These are phyloP conservation scores for Lycia hirtaria DNA, from an alignment of 2,888 invertebrate species.

Conservation along the genomic window DNA sequence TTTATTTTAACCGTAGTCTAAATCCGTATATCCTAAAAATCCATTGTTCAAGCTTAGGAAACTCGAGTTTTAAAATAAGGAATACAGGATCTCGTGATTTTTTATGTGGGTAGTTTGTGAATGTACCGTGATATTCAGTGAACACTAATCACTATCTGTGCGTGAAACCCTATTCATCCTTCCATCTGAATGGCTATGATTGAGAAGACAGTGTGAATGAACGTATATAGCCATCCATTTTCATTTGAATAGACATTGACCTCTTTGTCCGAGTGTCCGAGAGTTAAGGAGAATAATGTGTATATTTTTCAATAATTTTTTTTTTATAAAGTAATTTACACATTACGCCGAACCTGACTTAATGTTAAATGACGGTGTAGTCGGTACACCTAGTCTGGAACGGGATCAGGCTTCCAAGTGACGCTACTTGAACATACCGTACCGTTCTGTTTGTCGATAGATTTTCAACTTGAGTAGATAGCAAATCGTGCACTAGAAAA, in stretches of 20 bases:
- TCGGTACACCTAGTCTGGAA: no score
- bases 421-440: no score
- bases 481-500: no score
- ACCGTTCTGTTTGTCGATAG: no score
- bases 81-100: conserved; percentile 42
- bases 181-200: conserved; percentile 1
- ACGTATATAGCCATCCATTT: not conserved
- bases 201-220: not conserved
- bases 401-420: no score
- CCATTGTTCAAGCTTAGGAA: conserved; percentile 51
- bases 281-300: no score
- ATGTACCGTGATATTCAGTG: conserved; percentile 4
- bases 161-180: conserved; percentile 12
- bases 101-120: conserved; percentile 3
- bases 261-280: no score
- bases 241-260: not conserved
- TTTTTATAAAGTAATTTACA: no score
- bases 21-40: conserved; percentile 43
- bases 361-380: no score
- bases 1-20: conserved; percentile 13
- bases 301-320: no score
- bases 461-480: no score
- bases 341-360: no score
- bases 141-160: not conserved
- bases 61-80: conserved; percentile 44